Evolutionary conservation across 2,888 invertebrate genomes (phyloP).

Genomic region (Metellina segmentata): DNA sequence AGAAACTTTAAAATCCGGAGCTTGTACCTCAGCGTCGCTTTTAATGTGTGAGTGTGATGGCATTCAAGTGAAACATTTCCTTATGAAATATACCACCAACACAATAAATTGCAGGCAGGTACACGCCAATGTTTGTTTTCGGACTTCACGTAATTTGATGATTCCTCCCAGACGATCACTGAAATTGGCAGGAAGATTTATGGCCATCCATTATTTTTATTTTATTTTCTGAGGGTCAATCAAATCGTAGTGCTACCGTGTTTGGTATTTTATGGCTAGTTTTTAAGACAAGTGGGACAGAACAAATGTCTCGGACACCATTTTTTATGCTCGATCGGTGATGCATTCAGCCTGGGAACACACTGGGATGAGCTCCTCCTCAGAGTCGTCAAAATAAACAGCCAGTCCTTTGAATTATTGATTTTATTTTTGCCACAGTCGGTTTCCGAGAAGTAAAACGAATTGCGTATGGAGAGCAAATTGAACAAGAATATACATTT

Average conservation of each 20-base stretch:
- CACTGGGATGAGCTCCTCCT: neutral
- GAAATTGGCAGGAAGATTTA: slow-evolving; percentile 2
- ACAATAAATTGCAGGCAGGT: neutral
- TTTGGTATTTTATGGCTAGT: slow-evolving; percentile 38
- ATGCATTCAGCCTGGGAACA: slow-evolving; percentile 11
- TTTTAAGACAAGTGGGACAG: slow-evolving; percentile 49
- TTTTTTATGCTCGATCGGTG: slow-evolving; percentile 31
- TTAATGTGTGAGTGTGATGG: neutral
- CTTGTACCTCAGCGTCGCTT: neutral
- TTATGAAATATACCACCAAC: neutral
- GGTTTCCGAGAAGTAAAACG: too few relatives aligned
- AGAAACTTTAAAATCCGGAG: neutral
- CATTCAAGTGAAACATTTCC: slow-evolving; percentile 32
- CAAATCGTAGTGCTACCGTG: neutral
- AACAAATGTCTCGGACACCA: slow-evolving; percentile 13
- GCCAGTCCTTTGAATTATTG: too few relatives aligned
- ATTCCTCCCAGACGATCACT: neutral
- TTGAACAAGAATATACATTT: too few relatives aligned
- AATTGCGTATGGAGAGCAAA: too few relatives aligned
- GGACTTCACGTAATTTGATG: slow-evolving; percentile 17
- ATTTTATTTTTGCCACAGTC: neutral
- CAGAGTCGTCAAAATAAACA: neutral
- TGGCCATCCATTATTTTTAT: neutral
- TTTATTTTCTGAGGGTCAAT: slow-evolving; percentile 45
- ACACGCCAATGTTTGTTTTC: neutral